Evolutionary conservation across 2,888 invertebrate species (phyloP).

Genomic region (Machimus atricapillus): DNA sequence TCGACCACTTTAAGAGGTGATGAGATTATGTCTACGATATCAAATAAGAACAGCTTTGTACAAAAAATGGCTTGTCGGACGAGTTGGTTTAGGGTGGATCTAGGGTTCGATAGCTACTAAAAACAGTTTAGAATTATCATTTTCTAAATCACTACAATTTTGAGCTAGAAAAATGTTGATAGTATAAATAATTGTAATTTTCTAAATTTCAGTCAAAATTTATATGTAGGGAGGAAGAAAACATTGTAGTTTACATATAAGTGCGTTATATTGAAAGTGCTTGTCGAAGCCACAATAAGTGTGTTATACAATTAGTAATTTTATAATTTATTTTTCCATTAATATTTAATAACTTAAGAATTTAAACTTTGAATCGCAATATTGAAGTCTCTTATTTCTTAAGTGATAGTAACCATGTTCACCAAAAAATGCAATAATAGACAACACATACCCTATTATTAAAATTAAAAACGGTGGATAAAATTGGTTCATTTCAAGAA

Average conservation of each 20-base stretch:
- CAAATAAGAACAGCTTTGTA: not conserved
- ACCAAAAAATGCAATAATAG: not conserved
- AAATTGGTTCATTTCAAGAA: not conserved
- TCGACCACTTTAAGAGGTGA: slow-evolving; percentile 24
- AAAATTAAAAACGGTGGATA: not conserved
- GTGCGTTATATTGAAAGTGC: no score
- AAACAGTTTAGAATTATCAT: no score
- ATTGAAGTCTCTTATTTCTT: not conserved
- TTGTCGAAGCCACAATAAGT: no score
- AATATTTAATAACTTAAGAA: no score
- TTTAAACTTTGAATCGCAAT: not conserved
- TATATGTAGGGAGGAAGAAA: no score
- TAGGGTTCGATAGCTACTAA: not conserved
- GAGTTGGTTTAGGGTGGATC: not conserved
- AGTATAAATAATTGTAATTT: no score
- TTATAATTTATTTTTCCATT: no score
- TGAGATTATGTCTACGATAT: not conserved
- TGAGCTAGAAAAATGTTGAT: no score
- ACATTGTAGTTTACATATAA: no score
- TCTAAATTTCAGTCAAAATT: no score
- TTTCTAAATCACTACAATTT: no score
- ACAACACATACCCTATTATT: not conserved
- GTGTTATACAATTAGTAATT: no score
- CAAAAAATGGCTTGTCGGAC: not conserved
- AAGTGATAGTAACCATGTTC: not conserved